phyloP scores from a whole-genome alignment of 2,113 vertebrate genomes.

The Gobio gobio region DNA sequence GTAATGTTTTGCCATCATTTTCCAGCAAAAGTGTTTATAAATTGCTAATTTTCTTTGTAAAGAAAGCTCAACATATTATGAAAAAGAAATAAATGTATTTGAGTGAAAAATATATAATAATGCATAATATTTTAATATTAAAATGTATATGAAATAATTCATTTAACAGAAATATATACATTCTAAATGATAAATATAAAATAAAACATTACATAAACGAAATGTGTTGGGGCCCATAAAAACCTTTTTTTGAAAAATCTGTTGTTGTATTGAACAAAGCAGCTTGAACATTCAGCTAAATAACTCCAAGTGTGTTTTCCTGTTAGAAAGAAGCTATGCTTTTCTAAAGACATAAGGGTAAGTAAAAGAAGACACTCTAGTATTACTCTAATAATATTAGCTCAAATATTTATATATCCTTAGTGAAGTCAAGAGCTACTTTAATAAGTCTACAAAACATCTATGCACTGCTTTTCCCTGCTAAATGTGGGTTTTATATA shows the following conservation, averaged over 20 bases:
- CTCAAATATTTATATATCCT: not conserved
- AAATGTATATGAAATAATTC: not conserved
- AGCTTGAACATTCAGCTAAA: slow-evolving; percentile 4
- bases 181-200: not conserved
- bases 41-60: no score
- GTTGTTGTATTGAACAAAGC: not conserved
- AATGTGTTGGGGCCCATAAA: not conserved
- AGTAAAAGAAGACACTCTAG: not conserved
- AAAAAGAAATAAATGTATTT: not conserved
- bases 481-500: not conserved
- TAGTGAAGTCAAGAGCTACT: not conserved
- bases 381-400: not conserved
- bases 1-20: no score
- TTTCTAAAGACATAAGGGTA: not conserved
- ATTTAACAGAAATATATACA: no score
- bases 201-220: not conserved
- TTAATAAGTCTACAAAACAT: not conserved
- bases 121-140: not conserved
- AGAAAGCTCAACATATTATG: no score
- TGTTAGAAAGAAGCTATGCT: not conserved
- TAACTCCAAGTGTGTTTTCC: not conserved
- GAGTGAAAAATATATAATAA: not conserved
- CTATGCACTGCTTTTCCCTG: not conserved
- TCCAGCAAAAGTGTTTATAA: no score
- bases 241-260: no score